Percentiles rank a stretch among this genome's conserved stretches.
Evolutionary conservation across 2,797 vertebrate species (phyloP).

Genomic region (Bradypus variegatus): DNA sequence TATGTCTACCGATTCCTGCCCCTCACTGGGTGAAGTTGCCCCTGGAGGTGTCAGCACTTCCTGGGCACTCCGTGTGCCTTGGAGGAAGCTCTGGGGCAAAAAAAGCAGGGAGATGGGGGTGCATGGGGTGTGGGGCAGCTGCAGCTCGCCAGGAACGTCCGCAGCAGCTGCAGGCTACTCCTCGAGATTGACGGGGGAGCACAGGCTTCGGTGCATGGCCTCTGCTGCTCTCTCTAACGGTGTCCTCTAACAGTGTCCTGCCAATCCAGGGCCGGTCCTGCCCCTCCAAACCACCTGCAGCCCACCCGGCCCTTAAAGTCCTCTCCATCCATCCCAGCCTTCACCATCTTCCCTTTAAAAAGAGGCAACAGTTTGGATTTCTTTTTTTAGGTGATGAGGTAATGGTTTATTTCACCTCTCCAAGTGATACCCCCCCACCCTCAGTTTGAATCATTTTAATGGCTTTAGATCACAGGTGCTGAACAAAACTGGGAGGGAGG

Average conservation of each 20-base stretch:
- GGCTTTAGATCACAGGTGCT: too few relatives aligned
- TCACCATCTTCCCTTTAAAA: not conserved
- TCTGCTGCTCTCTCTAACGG: not conserved
- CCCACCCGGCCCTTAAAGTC: not conserved
- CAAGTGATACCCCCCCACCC: too few relatives aligned
- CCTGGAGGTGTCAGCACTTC: not conserved
- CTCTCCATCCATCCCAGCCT: not conserved
- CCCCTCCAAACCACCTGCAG: not conserved
- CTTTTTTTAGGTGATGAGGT: too few relatives aligned
- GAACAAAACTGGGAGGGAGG: not conserved
- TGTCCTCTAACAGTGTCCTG: not conserved
- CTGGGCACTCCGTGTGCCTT: not conserved
- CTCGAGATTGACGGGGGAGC: too few relatives aligned
- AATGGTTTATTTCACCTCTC: too few relatives aligned
- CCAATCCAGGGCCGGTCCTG: accelerated
- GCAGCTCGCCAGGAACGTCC: not conserved
- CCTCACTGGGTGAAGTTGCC: accelerated
- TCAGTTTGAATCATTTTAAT: not conserved
- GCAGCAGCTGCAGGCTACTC: not conserved
- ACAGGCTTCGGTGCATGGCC: too few relatives aligned
- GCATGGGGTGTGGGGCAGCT: too few relatives aligned
- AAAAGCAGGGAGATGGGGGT: accelerated
- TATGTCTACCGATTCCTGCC: not conserved
- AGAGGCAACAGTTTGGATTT: not conserved
- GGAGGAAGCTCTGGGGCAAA: not conserved